These are phyloP conservation scores for Seira ritae DNA, from an alignment of 2,888 invertebrate genomes.

Conservation along the genomic window DNA sequence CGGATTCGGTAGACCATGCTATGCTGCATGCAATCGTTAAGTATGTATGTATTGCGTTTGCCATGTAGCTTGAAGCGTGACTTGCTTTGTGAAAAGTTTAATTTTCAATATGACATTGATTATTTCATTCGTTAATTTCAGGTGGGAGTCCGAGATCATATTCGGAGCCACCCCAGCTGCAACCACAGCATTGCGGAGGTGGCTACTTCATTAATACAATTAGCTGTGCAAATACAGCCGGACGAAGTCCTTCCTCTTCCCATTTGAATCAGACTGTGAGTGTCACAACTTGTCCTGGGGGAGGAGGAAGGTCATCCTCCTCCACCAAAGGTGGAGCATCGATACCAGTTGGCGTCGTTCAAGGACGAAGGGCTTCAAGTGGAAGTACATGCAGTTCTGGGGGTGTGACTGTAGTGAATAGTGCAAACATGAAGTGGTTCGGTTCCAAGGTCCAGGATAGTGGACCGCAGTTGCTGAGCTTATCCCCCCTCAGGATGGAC, in stretches of 20 bases:
- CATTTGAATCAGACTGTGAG: neutral
- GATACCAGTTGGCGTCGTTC: neutral
- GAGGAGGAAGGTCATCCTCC: neutral
- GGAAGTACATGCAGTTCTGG: neutral
- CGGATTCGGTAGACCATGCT: too few species aligned
- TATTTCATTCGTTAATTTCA: neutral
- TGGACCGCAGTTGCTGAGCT: constrained; percentile 79
- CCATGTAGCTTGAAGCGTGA: constrained; percentile 38
- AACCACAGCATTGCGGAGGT: neutral
- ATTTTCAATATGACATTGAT: neutral
- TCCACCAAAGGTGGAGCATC: neutral
- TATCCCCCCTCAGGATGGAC: constrained; percentile 76
- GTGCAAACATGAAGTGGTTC: constrained; percentile 72
- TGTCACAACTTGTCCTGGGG: neutral
- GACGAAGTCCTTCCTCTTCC: neutral
- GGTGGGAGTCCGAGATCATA: neutral
- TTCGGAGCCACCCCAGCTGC: constrained; percentile 2
- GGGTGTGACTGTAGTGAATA: neutral
- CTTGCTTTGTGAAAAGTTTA: constrained; percentile 5
- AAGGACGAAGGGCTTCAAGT: neutral
- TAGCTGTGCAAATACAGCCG: neutral
- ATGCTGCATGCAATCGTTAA: neutral
- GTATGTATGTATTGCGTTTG: neutral
- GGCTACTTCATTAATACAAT: constrained; percentile 11
- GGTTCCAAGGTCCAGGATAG: constrained; percentile 76